phyloP scores from a whole-genome alignment of 2,888 invertebrate genomes.

The Drosophila flavopinicola region DNA sequence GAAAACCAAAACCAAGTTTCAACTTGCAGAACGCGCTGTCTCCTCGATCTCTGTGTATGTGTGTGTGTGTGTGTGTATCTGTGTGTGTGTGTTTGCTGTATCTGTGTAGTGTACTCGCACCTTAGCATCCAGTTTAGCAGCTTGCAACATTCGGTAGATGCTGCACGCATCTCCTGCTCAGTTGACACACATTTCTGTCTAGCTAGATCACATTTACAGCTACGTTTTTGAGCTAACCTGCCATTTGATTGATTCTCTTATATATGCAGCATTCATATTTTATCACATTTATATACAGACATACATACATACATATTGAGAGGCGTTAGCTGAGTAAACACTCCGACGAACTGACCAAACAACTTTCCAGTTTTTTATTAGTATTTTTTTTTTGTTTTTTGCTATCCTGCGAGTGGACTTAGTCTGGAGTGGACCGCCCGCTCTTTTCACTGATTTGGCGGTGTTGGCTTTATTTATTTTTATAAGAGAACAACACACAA shows the following conservation, averaged over 20 bases:
- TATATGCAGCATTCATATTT: no score
- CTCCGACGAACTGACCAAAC: constrained; percentile 70
- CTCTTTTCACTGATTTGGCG: constrained; percentile 61
- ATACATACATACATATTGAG: constrained; percentile 6
- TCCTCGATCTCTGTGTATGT: background rate
- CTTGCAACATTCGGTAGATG: constrained; percentile 35
- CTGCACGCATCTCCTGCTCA: constrained; percentile 49
- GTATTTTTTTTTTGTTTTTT: constrained; percentile 19
- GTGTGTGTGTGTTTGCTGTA: constrained; percentile 1
- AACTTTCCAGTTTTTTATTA: constrained; percentile 80
- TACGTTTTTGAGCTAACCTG: constrained; percentile 13
- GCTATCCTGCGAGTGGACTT: constrained; percentile 41
- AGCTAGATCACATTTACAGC: constrained; percentile 36
- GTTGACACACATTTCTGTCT: constrained; percentile 65
- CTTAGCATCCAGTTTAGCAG: constrained; percentile 34
- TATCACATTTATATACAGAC: constrained; percentile 17
- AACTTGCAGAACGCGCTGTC: constrained; percentile 63
- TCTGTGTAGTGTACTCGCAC: constrained; percentile 12
- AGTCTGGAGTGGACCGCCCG: constrained; percentile 38
- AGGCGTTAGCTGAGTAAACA: constrained; percentile 16
- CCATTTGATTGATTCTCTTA: no score
- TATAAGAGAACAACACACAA: constrained; percentile 63
- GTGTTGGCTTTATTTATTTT: constrained; percentile 71
- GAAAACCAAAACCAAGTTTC: constrained; percentile 71
- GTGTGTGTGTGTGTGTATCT: background rate